Evolutionary conservation across 2,797 vertebrate genomes (phyloP).

Genomic region (Pipistrellus kuhlii): DNA sequence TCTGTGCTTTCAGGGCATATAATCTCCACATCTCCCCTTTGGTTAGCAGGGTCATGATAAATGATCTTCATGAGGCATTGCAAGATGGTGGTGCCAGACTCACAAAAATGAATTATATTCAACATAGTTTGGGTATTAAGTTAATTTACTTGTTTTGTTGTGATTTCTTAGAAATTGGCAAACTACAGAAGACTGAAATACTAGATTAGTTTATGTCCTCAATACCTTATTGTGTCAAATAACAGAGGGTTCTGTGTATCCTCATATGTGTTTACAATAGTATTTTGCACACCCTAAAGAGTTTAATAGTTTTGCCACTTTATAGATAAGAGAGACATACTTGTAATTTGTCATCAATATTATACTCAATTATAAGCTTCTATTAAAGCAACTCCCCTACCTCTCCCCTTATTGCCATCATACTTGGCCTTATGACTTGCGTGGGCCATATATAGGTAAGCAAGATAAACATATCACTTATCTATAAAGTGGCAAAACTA

Average conservation of each 20-base stretch:
- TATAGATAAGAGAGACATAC: neutral
- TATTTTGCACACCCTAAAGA: constrained; percentile 2
- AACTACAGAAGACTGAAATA: neutral
- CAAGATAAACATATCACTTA: neutral
- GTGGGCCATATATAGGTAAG: neutral
- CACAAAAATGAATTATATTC: neutral
- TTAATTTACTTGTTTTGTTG: neutral
- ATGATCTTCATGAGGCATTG: neutral
- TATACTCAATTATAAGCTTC: neutral
- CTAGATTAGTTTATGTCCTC: neutral
- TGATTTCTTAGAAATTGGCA: neutral
- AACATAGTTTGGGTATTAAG: neutral
- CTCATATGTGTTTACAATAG: neutral
- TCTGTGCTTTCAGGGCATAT: neutral
- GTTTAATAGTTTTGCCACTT: constrained; percentile 41
- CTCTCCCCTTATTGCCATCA: neutral
- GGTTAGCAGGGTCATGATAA: neutral
- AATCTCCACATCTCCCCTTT: neutral
- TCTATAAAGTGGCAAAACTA: no score
- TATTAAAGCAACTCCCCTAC: neutral
- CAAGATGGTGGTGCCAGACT: neutral
- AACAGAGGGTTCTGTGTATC: neutral
- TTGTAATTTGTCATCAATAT: neutral
- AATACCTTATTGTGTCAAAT: neutral
- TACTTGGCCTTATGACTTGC: neutral